phyloP scores from a whole-genome alignment of 1,140 invertebrate species.

The Drosophila dunni region DNA sequence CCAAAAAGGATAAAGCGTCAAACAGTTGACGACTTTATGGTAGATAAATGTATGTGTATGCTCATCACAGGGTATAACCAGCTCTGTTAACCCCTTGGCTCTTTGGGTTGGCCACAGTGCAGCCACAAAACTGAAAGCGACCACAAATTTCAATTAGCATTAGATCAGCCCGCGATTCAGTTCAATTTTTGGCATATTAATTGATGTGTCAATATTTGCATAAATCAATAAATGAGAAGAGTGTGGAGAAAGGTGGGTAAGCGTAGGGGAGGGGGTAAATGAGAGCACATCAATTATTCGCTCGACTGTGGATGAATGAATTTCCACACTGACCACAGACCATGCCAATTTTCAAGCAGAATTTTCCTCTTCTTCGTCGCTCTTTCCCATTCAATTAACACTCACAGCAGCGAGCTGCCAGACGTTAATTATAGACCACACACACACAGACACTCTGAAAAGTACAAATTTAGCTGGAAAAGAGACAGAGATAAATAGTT shows the following conservation, averaged over 20 bases:
- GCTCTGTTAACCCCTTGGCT: neutral
- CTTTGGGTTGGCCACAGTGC: constrained; percentile 3
- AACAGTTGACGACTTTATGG: constrained; percentile 13
- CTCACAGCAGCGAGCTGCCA: constrained; percentile 46
- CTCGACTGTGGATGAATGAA: constrained; percentile 16
- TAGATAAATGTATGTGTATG: neutral
- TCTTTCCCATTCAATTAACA: constrained; percentile 60
- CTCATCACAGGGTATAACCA: neutral
- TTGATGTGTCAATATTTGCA: constrained; percentile 69
- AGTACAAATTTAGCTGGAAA: neutral
- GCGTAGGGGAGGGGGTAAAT: neutral
- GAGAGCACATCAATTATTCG: constrained; percentile 21
- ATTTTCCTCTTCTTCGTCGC: neutral
- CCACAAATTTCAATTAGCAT: constrained; percentile 74
- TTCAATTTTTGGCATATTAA: constrained; percentile 66
- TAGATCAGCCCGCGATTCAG: constrained; percentile 29
- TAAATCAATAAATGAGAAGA: constrained; percentile 56
- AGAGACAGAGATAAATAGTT: neutral
- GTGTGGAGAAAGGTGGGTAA: neutral
- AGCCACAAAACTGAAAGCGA: constrained; percentile 17
- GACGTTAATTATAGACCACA: constrained; percentile 65
- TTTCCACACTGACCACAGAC: constrained; percentile 8
- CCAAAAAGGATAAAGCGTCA: constrained; percentile 28
- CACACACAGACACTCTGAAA: constrained; percentile 13
- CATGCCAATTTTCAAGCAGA: constrained; percentile 21